Conservation (phyloP, 1,140 invertebrate species). For the Papilio helenus region DNA sequence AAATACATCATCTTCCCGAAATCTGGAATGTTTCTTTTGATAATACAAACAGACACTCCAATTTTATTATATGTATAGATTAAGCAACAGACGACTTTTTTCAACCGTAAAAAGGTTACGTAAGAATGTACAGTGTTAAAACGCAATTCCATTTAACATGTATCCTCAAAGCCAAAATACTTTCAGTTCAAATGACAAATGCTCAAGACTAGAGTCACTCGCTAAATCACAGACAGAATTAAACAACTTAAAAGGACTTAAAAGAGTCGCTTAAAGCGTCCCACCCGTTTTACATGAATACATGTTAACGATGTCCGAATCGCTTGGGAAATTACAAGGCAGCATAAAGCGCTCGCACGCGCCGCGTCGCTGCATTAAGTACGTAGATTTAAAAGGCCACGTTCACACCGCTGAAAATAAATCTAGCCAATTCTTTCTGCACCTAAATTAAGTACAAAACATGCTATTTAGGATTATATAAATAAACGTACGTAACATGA, state of each 20-base stretch:
- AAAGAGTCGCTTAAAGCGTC: conserved; percentile 41
- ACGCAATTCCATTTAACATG: background rate
- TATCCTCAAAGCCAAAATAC: conserved; percentile 7
- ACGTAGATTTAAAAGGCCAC: conserved; percentile 40
- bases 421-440: conserved; percentile 13
- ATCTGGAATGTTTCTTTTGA: no score
- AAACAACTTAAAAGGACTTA: conserved; percentile 33
- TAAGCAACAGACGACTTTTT: no score
- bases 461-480: background rate
- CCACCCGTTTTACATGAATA: conserved; percentile 56
- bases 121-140: background rate
- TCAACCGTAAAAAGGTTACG: no score
- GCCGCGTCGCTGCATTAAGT: conserved; percentile 38
- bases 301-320: conserved; percentile 61
- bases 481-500: no score
- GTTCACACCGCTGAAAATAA: conserved; percentile 27
- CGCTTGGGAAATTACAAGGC: conserved; percentile 58
- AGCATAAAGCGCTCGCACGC: conserved; percentile 45
- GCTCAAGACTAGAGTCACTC: conserved; percentile 29
- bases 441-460: background rate
- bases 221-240: conserved; percentile 29
- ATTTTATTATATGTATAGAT: no score
- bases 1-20: no score
- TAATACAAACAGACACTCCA: no score
- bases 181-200: conserved; percentile 23